Percentiles rank a stretch among this genome's conserved stretches.
phyloP scores from a whole-genome alignment of 2,888 invertebrate species.

The Argyresthia goedartella region DNA sequence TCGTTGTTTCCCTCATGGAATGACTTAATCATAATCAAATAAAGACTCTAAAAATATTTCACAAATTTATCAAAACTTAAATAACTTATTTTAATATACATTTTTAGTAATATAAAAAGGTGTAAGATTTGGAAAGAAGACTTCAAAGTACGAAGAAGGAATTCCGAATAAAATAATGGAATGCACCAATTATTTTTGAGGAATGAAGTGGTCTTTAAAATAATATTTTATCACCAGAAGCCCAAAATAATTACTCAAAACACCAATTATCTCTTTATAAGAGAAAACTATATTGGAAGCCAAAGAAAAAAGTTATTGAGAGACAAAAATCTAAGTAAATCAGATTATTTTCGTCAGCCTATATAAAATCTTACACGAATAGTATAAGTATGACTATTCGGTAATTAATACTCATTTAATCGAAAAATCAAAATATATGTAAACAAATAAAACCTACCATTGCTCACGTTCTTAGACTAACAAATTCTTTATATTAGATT shows the following conservation, averaged over 20 bases:
- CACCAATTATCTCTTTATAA: background rate
- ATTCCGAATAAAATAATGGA: background rate
- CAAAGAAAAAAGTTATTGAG: background rate
- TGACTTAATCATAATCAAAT: slow-evolving; percentile 29
- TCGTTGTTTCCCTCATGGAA: slow-evolving; percentile 55
- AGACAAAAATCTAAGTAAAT: too few relatives aligned
- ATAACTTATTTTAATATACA: slow-evolving; percentile 41
- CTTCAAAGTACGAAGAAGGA: background rate
- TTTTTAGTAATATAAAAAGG: slow-evolving; percentile 16
- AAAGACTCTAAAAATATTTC: slow-evolving; percentile 46
- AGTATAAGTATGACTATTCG: too few relatives aligned
- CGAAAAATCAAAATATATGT: too few relatives aligned
- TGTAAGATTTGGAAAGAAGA: background rate
- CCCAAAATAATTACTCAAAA: background rate
- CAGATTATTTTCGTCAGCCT: too few relatives aligned
- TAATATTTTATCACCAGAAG: too few relatives aligned
- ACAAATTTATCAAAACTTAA: slow-evolving; percentile 33
- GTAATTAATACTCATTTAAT: too few relatives aligned
- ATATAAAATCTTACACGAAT: too few relatives aligned
- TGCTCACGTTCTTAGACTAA: too few relatives aligned
- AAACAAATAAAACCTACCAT: too few relatives aligned
- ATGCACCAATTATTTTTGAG: too few relatives aligned
- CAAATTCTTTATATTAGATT: background rate
- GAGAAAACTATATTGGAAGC: background rate
- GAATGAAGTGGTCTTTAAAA: background rate